Evolutionary conservation across 2,888 invertebrate genomes (phyloP).

Genomic region (Pinctada fucata): DNA sequence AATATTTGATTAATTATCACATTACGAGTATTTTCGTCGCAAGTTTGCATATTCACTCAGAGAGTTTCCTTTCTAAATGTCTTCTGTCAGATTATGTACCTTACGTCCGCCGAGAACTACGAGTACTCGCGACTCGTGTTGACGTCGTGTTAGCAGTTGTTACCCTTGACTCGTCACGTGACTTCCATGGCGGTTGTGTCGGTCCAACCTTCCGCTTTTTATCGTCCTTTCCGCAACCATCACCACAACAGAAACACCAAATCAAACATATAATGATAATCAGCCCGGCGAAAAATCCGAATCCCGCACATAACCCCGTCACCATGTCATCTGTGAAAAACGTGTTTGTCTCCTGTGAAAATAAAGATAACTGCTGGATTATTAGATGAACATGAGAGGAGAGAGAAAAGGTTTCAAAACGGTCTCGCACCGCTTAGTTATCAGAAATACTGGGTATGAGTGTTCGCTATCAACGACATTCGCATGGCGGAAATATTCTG

Average conservation of each 20-base stretch:
- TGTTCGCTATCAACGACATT: too few relatives aligned
- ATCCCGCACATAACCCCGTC: conserved; percentile 55
- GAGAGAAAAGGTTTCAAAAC: too few relatives aligned
- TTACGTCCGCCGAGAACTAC: conserved; percentile 8
- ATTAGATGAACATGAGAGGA: too few relatives aligned
- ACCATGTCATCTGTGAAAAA: conserved; percentile 45
- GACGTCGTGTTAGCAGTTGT: conserved; percentile 23
- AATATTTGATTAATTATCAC: too few relatives aligned
- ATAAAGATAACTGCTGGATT: not conserved
- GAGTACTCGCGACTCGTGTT: conserved; percentile 15
- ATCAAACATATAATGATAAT: conserved; percentile 47
- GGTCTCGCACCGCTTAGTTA: too few relatives aligned
- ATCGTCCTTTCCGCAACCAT: conserved; percentile 35
- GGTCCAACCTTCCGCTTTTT: conserved; percentile 26
- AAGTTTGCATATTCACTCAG: too few relatives aligned
- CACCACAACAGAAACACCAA: conserved; percentile 58
- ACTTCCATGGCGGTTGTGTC: conserved; percentile 23
- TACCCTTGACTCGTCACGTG: conserved; percentile 14
- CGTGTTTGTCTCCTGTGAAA: conserved; percentile 12
- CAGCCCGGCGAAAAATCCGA: conserved; percentile 54
- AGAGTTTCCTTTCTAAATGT: too few relatives aligned
- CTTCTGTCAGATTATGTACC: not conserved
- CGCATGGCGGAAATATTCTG: too few relatives aligned
- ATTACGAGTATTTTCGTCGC: too few relatives aligned
- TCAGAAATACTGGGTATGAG: too few relatives aligned